A percentile compares a stretch with the other conserved stretches of the same genome.
These are phyloP conservation scores for Mechanitis mazaeus DNA, from an alignment of 2,888 invertebrate species.

Conservation along the genomic window DNA sequence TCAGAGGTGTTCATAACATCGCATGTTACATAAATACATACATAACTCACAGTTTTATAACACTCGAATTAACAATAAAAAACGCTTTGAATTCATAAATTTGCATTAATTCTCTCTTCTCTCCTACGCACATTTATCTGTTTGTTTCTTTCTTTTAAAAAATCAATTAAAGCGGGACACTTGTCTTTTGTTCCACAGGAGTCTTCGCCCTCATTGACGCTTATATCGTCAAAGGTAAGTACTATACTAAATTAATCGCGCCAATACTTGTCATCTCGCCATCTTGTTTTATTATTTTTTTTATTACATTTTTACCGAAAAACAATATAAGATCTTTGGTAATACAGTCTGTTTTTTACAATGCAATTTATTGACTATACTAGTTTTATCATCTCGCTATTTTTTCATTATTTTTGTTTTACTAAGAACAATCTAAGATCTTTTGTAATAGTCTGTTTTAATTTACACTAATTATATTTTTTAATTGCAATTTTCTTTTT, in stretches of 20 bases:
- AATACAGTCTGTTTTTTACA: too few species aligned
- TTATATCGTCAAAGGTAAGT: constrained; percentile 87
- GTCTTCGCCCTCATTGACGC: constrained; percentile 86
- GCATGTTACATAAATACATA: too few species aligned
- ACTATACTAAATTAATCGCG: constrained; percentile 31
- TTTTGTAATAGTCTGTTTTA: too few species aligned
- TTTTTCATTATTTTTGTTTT: neutral
- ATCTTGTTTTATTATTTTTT: constrained; percentile 5
- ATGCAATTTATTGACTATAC: too few species aligned
- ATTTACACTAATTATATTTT: too few species aligned
- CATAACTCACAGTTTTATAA: too few species aligned
- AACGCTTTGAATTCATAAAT: neutral
- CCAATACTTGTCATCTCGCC: constrained; percentile 19
- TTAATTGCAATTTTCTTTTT: too few species aligned
- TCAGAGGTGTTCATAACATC: too few species aligned
- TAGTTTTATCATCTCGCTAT: constrained; percentile 18
- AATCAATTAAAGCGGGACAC: constrained; percentile 65
- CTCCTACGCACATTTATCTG: neutral
- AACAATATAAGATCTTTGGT: too few species aligned
- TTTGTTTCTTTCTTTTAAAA: constrained; percentile 28
- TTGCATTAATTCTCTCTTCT: neutral
- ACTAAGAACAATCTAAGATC: too few species aligned
- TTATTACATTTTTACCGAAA: too few species aligned
- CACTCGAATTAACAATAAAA: too few species aligned
- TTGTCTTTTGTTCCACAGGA: constrained; percentile 81